Conservation (phyloP, 2,888 invertebrate genomes). For the Cryptophagus acutangulus region DNA sequence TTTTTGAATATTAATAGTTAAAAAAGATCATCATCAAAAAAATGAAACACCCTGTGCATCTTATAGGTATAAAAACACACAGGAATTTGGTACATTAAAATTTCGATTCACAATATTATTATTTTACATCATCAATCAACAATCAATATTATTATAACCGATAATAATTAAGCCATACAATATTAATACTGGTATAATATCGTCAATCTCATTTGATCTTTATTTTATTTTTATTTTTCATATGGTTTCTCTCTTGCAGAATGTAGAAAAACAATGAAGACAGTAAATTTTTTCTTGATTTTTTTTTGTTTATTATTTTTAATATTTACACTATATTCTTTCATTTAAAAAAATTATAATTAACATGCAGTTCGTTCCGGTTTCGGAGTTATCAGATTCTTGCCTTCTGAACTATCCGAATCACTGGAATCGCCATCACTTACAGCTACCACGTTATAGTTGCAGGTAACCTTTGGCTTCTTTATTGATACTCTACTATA, state of each 20-base stretch:
- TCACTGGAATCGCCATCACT: constrained; percentile 46
- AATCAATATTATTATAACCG: no score
- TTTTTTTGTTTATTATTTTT: constrained; percentile 18
- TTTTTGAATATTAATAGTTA: no score
- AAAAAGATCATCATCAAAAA: no score
- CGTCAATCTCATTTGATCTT: no score
- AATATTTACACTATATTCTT: constrained; percentile 29
- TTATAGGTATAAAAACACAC: constrained; percentile 31
- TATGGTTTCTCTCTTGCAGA: no score
- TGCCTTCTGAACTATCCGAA: constrained; percentile 44
- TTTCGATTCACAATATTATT: no score
- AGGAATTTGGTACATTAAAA: constrained; percentile 46
- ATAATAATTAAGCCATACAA: no score
- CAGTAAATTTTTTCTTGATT: constrained; percentile 27
- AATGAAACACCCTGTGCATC: no score
- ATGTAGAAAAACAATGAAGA: constrained; percentile 45
- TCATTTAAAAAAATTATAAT: constrained; percentile 19
- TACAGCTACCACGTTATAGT: constrained; percentile 48
- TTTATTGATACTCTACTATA: constrained; percentile 49
- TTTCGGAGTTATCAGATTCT: constrained; percentile 39
- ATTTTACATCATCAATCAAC: no score
- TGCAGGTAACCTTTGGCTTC: constrained; percentile 49
- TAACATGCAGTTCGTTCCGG: constrained; percentile 44
- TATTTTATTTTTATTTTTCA: no score
- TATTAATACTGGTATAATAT: no score